These are phyloP conservation scores for Phenganax marumi DNA, from an alignment of 92 coral and sea anemone species.

Conservation along the genomic window DNA sequence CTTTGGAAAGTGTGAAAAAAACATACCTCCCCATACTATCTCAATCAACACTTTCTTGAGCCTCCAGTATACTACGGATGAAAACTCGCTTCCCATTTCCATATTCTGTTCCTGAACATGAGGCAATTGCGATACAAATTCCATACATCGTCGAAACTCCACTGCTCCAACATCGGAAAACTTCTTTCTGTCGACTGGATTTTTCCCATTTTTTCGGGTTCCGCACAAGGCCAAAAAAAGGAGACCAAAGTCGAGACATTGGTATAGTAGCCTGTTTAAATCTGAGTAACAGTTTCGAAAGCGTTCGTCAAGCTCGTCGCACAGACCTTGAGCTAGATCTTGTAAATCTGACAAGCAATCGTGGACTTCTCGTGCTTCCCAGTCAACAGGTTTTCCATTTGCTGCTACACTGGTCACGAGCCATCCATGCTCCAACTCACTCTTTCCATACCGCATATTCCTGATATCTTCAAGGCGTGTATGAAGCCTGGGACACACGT, in stretches of 20 bases:
- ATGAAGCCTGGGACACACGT: neutral
- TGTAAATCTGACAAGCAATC: neutral
- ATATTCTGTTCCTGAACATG: neutral
- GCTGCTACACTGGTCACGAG: neutral
- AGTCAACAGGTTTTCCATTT: neutral
- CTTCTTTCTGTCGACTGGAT: too few species aligned
- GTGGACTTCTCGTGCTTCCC: neutral
- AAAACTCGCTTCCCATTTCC: neutral
- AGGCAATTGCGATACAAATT: neutral
- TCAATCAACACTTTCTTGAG: neutral
- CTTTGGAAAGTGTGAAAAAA: neutral
- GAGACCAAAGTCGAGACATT: neutral
- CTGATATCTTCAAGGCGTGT: neutral
- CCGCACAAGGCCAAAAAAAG: neutral
- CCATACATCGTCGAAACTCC: too few species aligned
- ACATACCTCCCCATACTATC: neutral
- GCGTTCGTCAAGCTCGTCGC: neutral
- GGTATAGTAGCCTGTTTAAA: neutral
- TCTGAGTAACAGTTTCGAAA: neutral
- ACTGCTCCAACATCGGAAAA: too few species aligned
- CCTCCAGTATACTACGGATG: neutral
- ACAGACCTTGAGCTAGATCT: neutral
- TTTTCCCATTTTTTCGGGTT: neutral
- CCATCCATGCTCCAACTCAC: neutral
- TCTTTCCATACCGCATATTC: neutral